Conservation (phyloP, 2,113 vertebrate species). For the Lutjanus erythropterus region DNA sequence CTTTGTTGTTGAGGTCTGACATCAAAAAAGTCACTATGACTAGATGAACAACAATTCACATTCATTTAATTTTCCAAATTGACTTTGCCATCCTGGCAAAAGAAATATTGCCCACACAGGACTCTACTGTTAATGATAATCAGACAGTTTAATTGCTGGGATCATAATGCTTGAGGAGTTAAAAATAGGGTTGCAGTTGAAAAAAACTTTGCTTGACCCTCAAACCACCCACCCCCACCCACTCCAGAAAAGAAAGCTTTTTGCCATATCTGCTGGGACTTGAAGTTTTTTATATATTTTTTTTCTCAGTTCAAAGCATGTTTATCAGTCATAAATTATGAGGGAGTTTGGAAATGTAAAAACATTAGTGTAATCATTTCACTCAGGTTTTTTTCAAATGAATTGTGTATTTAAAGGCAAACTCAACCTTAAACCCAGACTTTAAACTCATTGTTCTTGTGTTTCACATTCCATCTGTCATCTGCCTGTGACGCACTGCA, state of each 20-base stretch:
- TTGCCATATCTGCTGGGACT: neutral
- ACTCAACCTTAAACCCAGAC: neutral
- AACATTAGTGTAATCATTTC: conserved; percentile 11
- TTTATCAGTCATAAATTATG: neutral
- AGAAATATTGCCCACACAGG: too few relatives aligned
- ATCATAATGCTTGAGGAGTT: neutral
- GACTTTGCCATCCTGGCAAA: too few relatives aligned
- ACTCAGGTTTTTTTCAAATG: conserved; percentile 2
- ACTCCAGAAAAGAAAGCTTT: neutral
- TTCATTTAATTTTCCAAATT: too few relatives aligned
- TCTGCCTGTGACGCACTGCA: neutral
- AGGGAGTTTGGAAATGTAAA: neutral
- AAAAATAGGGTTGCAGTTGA: neutral
- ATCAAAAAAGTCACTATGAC: too few relatives aligned
- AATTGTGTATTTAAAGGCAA: neutral
- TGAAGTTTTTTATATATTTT: too few relatives aligned
- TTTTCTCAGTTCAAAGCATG: neutral
- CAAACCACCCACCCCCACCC: neutral
- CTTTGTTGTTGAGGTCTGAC: too few relatives aligned
- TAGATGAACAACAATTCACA: too few relatives aligned
- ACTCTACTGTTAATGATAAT: too few relatives aligned
- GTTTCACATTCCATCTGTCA: conserved; percentile 13
- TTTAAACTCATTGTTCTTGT: neutral
- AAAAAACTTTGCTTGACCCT: neutral
- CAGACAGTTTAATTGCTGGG: neutral